Conservation (phyloP, 2,888 invertebrate species). For the Drosophila kanekoi region DNA sequence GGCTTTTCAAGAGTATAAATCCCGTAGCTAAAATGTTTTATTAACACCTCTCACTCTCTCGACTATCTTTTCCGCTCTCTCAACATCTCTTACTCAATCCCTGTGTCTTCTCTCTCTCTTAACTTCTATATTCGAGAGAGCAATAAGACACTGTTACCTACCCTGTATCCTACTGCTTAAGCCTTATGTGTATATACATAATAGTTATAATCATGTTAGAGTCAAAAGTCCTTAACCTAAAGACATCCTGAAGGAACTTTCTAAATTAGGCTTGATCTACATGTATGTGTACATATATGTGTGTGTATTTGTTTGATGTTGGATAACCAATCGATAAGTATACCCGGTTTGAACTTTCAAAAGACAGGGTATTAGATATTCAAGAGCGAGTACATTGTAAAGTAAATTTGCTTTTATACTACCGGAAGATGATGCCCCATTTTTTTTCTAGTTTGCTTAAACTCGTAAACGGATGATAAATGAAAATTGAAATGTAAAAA, state of each 20-base stretch:
- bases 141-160: no score
- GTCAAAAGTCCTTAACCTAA: neutral
- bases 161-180: neutral
- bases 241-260: neutral
- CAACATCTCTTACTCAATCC: neutral
- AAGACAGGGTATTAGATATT: neutral
- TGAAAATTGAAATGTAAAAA: conserved; percentile 15
- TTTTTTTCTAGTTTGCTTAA: conserved; percentile 37
- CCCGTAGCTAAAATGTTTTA: neutral
- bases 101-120: neutral
- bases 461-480: conserved; percentile 11
- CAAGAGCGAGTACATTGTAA: conserved; percentile 8
- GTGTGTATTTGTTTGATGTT: no score
- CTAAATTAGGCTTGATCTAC: neutral
- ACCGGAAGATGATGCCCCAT: neutral
- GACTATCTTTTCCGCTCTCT: neutral
- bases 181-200: neutral
- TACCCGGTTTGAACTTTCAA: no score
- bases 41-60: conserved; percentile 25
- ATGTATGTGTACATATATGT: no score
- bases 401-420: no score
- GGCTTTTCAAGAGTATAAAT: conserved; percentile 5
- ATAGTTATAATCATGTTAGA: neutral
- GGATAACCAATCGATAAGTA: no score
- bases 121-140: neutral